Percentiles rank a stretch among this genome's conserved stretches.
Conservation (phyloP, 2,113 vertebrate species). For the Alosa alosa region DNA sequence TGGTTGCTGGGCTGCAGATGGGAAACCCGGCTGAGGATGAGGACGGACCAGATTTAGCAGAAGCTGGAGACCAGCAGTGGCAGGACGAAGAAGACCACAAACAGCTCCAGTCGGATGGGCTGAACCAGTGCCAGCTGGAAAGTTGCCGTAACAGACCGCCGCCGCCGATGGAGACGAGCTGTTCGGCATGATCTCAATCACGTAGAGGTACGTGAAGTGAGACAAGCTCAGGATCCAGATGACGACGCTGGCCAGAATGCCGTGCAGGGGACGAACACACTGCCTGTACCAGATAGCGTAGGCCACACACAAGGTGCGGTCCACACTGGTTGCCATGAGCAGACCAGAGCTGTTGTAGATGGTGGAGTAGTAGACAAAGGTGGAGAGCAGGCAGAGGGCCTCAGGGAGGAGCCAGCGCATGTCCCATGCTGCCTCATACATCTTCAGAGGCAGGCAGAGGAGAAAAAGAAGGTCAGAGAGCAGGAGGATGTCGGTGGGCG, state of each 20-base stretch:
- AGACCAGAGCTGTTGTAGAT: constrained; percentile 81
- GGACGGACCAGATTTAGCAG: constrained; percentile 44
- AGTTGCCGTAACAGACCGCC: constrained; percentile 45
- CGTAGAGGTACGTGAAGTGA: too few relatives aligned
- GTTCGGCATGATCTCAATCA: too few relatives aligned
- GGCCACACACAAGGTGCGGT: constrained; percentile 72
- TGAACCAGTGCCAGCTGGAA: constrained; percentile 43
- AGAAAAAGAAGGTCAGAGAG: constrained; percentile 79
- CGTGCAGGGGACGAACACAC: constrained; percentile 47
- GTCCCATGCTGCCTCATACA: constrained; percentile 59
- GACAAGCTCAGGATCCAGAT: constrained; percentile 57
- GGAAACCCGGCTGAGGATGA: constrained; percentile 24
- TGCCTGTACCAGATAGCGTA: constrained; percentile 68
- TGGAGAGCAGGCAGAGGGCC: constrained; percentile 66
- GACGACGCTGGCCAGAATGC: constrained; percentile 39
- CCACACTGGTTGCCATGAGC: constrained; percentile 74
- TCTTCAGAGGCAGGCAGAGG: constrained; percentile 75
- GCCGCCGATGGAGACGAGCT: neutral
- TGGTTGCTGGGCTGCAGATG: neutral
- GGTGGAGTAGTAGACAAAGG: constrained; percentile 73
- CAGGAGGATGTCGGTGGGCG: constrained; percentile 70
- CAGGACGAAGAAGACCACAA: constrained; percentile 44
- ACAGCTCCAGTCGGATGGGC: constrained; percentile 46
- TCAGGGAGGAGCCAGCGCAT: constrained; percentile 63
- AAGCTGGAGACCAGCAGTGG: constrained; percentile 43